These are phyloP conservation scores for Aldabrachelys gigantea DNA, from an alignment of 2,113 vertebrate genomes.

Conservation along the genomic window DNA sequence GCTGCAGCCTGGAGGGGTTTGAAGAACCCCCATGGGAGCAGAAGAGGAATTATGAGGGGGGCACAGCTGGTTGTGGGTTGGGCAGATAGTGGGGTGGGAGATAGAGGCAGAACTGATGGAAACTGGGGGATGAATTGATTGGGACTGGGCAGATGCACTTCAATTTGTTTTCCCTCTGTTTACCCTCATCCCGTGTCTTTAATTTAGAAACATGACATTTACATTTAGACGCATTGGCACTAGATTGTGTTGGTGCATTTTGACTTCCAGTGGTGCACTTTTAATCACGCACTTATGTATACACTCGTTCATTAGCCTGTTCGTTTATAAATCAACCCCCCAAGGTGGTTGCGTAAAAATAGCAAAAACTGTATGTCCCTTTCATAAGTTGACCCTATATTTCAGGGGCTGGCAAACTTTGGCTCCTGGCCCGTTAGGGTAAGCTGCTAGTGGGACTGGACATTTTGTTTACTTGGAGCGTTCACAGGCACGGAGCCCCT, in stretches of 20 bases:
- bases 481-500: too few species aligned
- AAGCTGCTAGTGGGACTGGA: too few species aligned
- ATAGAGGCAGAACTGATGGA: neutral
- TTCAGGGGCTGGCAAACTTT: too few species aligned
- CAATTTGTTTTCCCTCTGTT: neutral
- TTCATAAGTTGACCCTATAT: too few species aligned
- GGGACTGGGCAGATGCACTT: too few species aligned
- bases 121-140: neutral
- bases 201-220: neutral
- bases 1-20: neutral
- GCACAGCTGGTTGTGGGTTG: neutral
- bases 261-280: neutral
- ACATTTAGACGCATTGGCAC: neutral
- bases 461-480: too few species aligned
- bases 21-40: neutral
- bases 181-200: neutral
- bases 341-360: too few species aligned
- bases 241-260: neutral
- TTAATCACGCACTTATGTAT: neutral
- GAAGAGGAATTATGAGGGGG: neutral
- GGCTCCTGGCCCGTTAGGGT: too few species aligned
- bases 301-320: too few species aligned
- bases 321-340: too few species aligned
- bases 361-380: too few species aligned
- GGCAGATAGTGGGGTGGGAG: neutral